A percentile compares a stretch with the other conserved stretches of the same genome.
Conservation (phyloP, 2,113 vertebrate species). For the Passer montanus region DNA sequence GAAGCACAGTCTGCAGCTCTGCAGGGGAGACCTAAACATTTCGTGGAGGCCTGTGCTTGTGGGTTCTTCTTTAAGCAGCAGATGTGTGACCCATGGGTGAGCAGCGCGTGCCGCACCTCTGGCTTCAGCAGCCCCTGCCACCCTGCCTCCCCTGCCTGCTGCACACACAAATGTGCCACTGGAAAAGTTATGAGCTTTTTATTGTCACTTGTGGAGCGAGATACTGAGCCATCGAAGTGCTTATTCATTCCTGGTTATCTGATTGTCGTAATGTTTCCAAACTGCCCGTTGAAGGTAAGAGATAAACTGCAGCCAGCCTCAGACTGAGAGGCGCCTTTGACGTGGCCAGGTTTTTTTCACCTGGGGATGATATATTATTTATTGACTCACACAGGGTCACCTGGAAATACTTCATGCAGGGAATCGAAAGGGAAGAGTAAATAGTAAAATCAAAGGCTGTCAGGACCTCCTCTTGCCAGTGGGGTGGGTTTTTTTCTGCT, state of each 20-base stretch:
- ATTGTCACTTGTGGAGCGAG: slow-evolving; percentile 67
- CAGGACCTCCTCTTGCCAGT: not conserved
- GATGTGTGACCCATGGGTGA: not conserved
- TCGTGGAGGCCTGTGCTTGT: not conserved
- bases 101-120: not conserved
- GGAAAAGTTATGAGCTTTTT: slow-evolving; percentile 76
- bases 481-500: not conserved
- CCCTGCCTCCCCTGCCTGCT: not conserved
- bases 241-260: slow-evolving; percentile 79
- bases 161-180: slow-evolving; percentile 31
- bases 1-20: not conserved
- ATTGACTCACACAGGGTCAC: slow-evolving; percentile 61
- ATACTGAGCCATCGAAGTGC: slow-evolving; percentile 52
- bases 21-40: not conserved
- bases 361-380: slow-evolving; percentile 57
- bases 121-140: not conserved
- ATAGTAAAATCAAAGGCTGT: not conserved
- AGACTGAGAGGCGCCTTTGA: slow-evolving; percentile 78
- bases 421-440: slow-evolving; percentile 12
- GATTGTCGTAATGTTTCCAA: slow-evolving; percentile 69
- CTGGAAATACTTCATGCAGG: slow-evolving; percentile 40
- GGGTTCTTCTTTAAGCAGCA: not conserved
- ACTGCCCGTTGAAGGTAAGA: slow-evolving; percentile 69
- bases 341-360: slow-evolving; percentile 2
- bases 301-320: slow-evolving; percentile 73